Base-by-base conservation (phyloP, 2,113 vertebrate species). In the Erinaceus europaeus region DNA sequence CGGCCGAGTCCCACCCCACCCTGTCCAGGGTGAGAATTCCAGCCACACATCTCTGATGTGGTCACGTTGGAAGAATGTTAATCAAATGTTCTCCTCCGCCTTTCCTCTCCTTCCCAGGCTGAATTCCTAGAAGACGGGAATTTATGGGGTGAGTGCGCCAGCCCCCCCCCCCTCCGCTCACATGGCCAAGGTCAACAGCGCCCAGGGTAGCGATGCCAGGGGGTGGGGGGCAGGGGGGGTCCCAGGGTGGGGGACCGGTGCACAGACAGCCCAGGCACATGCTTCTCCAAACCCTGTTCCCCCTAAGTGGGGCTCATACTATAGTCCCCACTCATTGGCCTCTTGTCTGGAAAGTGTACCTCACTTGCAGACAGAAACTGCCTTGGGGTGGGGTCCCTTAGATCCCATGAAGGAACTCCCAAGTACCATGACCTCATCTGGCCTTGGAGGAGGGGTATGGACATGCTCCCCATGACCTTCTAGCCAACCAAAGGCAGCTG, bases 111-210 rank as follows among this genome's bases (percentile, higher is more conserved):
- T 97, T 97, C 97, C 97, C 97, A 97, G 97, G 97, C 97, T 97
- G 93, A 94, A 97, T 98, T 98, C 97, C 97, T 98, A 98, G 97
- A 98, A 98, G 97, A 98, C 97, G 97, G 97, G 97, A 97, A 98
- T 98, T 98, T 98, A 98, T 98, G 97, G 97, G 97, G 96, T 97
- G 97, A 97, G 95, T 84, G 95, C 95, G 96, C 97, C 97, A 97
- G 96, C 94, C 96, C 0, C 94, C 76, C 61, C 55, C 81, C 52
- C 72, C 95, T 90, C 92, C 12, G 52, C 18, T 21, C 18, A 23
- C 52, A 17, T 74, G 83, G 97, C 97, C 97, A 98, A 97, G 97
- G 97, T 97, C 97, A 98, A 98, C 96, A 98, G 96, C 96, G 90
- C 64, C 80, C 95, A 95, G 88, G 94, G 93, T 88, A 86, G 90